Evolutionary conservation across 2,113 vertebrate genomes (phyloP).

Genomic region (Mesoclemmys tuberculata): DNA sequence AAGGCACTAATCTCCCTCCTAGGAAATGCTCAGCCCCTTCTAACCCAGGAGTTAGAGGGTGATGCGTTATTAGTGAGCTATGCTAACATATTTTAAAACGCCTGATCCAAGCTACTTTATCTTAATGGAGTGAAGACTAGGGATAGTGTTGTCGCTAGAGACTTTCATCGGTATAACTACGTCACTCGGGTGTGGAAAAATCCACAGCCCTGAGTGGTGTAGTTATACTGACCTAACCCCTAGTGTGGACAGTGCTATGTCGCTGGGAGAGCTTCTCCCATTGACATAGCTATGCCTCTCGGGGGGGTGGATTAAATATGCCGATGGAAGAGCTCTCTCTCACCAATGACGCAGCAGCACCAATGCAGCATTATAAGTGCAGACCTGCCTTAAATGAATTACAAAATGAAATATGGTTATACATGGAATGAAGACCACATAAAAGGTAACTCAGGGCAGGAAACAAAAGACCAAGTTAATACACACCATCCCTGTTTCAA

Average conservation of each 20-base stretch:
- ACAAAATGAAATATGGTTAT: background rate
- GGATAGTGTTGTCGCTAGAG: background rate
- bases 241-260: background rate
- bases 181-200: background rate
- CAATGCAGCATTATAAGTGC: background rate
- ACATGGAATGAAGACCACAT: background rate
- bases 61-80: background rate
- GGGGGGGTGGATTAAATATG: background rate
- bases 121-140: background rate
- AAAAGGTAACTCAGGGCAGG: background rate
- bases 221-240: background rate
- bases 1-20: background rate
- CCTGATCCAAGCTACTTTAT: background rate
- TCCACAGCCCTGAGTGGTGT: background rate
- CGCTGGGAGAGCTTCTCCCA: background rate
- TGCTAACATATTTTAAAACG: background rate
- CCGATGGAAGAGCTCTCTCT: background rate
- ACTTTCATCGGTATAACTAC: background rate
- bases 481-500: background rate
- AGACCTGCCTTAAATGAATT: background rate
- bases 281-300: background rate
- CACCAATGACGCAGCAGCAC: background rate
- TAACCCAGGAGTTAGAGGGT: background rate
- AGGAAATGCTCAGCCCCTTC: background rate
- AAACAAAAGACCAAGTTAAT: background rate